phyloP scores from a whole-genome alignment of 1,140 invertebrate genomes.

The Sesamia nonagrioides region DNA sequence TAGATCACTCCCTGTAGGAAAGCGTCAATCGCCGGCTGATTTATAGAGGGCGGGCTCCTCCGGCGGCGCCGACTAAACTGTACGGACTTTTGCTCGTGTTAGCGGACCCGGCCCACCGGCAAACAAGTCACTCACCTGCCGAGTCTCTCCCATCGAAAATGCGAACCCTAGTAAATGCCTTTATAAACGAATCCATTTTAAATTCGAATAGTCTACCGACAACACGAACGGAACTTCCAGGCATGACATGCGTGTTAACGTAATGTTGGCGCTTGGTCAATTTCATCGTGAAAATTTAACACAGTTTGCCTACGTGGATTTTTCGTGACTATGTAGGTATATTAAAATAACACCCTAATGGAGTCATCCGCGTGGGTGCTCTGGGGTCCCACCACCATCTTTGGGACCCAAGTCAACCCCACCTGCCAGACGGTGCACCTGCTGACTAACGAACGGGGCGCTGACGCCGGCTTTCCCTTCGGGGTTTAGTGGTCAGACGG shows the following conservation, averaged over 20 bases:
- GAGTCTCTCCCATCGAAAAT: slow-evolving; percentile 82
- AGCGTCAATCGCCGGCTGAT: slow-evolving; percentile 85
- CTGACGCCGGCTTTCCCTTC: too few species aligned
- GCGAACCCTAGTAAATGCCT: slow-evolving; percentile 82
- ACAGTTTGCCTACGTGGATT: slow-evolving; percentile 66
- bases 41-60: slow-evolving; percentile 77
- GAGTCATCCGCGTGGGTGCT: slow-evolving; percentile 53
- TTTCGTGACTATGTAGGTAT: slow-evolving; percentile 70
- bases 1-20: slow-evolving; percentile 86
- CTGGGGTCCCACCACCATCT: too few species aligned
- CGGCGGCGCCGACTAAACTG: slow-evolving; percentile 80
- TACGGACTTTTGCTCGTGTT: slow-evolving; percentile 81
- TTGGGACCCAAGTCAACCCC: too few species aligned
- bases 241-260: slow-evolving; percentile 85
- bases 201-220: slow-evolving; percentile 84
- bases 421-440: too few species aligned
- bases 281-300: slow-evolving; percentile 73
- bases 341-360: slow-evolving; percentile 70
- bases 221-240: slow-evolving; percentile 82
- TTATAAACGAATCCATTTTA: slow-evolving; percentile 86
- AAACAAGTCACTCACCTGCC: slow-evolving; percentile 86
- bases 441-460: too few species aligned
- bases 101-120: slow-evolving; percentile 70
- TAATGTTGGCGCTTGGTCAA: slow-evolving; percentile 81
- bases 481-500: too few species aligned